phyloP scores from a whole-genome alignment of 2,888 invertebrate species.

The Psylliodes chrysocephalus region DNA sequence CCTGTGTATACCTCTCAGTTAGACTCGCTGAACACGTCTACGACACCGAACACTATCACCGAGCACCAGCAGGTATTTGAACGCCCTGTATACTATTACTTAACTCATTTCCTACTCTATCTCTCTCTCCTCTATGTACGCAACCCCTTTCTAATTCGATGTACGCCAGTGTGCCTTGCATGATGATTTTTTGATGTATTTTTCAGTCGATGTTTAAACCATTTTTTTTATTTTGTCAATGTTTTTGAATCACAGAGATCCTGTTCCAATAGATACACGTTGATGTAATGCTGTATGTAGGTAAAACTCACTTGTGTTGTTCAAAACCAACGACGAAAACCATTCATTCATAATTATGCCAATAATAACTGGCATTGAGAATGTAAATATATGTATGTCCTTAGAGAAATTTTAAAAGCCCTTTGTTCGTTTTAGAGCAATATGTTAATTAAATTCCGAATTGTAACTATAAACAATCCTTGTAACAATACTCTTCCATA shows the following conservation, averaged over 20 bases:
- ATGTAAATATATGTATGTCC: too few relatives aligned
- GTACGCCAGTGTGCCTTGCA: slow-evolving; percentile 45
- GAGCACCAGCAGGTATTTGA: slow-evolving; percentile 63
- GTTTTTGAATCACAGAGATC: neutral
- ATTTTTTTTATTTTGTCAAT: neutral
- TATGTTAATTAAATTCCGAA: too few relatives aligned
- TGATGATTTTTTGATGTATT: slow-evolving; percentile 22
- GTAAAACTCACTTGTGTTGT: too few relatives aligned
- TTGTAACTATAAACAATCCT: too few relatives aligned
- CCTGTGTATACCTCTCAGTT: slow-evolving; percentile 86
- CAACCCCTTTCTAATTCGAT: slow-evolving; percentile 34
- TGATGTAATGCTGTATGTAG: too few relatives aligned
- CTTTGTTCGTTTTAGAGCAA: too few relatives aligned
- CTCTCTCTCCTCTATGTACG: slow-evolving; percentile 41
- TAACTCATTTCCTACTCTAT: slow-evolving; percentile 47
- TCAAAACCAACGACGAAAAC: too few relatives aligned
- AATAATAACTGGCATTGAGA: too few relatives aligned
- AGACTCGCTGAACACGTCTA: slow-evolving; percentile 80
- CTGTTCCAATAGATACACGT: neutral
- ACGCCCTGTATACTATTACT: slow-evolving; percentile 47
- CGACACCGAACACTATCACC: slow-evolving; percentile 65
- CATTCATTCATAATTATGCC: too few relatives aligned
- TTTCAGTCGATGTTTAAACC: slow-evolving; percentile 1
- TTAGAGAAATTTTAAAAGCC: too few relatives aligned
- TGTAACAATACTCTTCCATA: too few relatives aligned